These are phyloP conservation scores for Pseudochromis fuscus DNA, from an alignment of 2,797 vertebrate species.

Conservation along the genomic window DNA sequence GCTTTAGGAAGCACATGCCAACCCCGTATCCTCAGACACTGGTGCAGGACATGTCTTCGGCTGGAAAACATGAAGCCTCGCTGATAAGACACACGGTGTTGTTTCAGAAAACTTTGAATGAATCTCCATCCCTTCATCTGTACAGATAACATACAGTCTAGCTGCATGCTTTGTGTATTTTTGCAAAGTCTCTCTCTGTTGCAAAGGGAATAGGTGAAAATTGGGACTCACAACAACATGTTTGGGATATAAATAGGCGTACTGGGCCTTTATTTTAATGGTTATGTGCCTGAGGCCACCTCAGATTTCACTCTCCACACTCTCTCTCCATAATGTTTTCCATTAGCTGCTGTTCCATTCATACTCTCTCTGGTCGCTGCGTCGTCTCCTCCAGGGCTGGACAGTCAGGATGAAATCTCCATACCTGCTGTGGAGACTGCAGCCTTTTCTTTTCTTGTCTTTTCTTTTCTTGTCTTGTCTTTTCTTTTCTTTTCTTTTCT, in stretches of 20 bases:
- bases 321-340: slow-evolving; percentile 62
- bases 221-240: slow-evolving; percentile 17
- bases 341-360: slow-evolving; percentile 70
- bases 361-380: slow-evolving; percentile 44
- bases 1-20: slow-evolving; percentile 12
- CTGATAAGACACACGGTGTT: slow-evolving; percentile 34
- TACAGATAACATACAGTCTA: slow-evolving; percentile 24
- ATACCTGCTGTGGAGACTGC: slow-evolving; percentile 41
- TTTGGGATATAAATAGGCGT: slow-evolving; percentile 36
- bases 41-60: background rate
- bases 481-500: slow-evolving; percentile 5
- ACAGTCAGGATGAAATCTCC: slow-evolving; percentile 61
- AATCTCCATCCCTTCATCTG: background rate
- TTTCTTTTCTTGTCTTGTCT: slow-evolving; percentile 11
- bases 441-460: slow-evolving; percentile 15
- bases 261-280: slow-evolving; percentile 55
- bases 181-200: slow-evolving; percentile 17
- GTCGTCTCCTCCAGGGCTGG: slow-evolving; percentile 41
- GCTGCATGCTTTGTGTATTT: slow-evolving; percentile 20
- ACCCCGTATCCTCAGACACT: background rate
- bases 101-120: slow-evolving; percentile 42
- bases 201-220: slow-evolving; percentile 33
- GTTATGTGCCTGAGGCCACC: slow-evolving; percentile 32
- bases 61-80: slow-evolving; percentile 9
- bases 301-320: slow-evolving; percentile 46